phyloP scores from a whole-genome alignment of 2,113 vertebrate genomes.

The Macrotis lagotis region DNA sequence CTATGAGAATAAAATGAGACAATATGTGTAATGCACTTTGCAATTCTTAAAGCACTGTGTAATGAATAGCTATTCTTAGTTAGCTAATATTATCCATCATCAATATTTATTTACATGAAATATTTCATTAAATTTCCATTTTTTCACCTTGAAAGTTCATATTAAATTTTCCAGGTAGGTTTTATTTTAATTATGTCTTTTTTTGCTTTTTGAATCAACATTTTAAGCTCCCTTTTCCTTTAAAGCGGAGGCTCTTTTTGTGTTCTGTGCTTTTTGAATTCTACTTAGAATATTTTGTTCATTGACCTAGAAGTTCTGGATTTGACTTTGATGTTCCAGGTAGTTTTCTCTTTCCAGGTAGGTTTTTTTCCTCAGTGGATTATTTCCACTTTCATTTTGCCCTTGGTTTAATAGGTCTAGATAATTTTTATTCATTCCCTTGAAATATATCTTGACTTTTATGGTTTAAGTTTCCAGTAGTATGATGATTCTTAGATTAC shows the following conservation, averaged over 20 bases:
- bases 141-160: neutral
- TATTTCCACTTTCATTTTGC: neutral
- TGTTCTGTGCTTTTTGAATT: too few species aligned
- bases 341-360: too few species aligned
- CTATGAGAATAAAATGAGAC: too few species aligned
- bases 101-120: too few species aligned
- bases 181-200: neutral
- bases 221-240: neutral
- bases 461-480: neutral
- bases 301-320: too few species aligned
- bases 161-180: neutral
- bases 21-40: too few species aligned
- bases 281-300: neutral
- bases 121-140: too few species aligned
- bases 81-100: too few species aligned
- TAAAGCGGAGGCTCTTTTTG: neutral
- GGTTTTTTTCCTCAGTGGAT: too few species aligned
- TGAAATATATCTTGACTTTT: neutral
- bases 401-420: neutral
- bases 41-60: too few species aligned
- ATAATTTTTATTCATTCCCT: neutral
- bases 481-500: neutral
- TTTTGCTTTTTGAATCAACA: neutral
- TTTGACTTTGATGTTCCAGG: too few species aligned
- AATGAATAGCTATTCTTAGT: too few species aligned